Conservation (phyloP, 1,140 invertebrate species). For the Aphaenogaster rudis region DNA sequence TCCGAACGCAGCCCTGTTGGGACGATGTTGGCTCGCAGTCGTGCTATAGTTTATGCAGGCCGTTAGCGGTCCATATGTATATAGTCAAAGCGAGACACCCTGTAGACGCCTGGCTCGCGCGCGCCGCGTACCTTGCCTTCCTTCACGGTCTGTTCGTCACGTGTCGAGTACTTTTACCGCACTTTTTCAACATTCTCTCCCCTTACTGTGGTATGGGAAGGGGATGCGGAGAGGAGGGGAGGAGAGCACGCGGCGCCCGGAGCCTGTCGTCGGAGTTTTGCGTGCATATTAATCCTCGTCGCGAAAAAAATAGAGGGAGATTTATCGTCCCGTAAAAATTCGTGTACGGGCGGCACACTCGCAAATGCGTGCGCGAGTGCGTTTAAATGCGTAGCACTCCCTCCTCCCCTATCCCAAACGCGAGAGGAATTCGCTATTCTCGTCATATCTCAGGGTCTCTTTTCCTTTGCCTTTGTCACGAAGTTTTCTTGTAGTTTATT, state of each 20-base stretch:
- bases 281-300: conserved; percentile 62
- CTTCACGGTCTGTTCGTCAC: conserved; percentile 81
- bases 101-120: conserved; percentile 64
- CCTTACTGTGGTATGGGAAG: conserved; percentile 47
- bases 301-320: conserved; percentile 59
- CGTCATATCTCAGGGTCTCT: neutral
- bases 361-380: neutral
- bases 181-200: conserved; percentile 75
- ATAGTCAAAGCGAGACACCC: conserved; percentile 63
- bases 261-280: conserved; percentile 32
- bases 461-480: neutral
- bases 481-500: neutral
- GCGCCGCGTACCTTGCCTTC: conserved; percentile 75
- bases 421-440: neutral
- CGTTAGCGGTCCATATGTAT: too few relatives aligned
- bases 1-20: too few relatives aligned
- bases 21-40: too few relatives aligned
- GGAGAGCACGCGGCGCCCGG: conserved; percentile 28
- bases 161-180: conserved; percentile 80
- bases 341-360: neutral
- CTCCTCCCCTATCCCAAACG: neutral
- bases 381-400: neutral
- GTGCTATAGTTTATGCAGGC: too few relatives aligned
- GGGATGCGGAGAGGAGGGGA: neutral
- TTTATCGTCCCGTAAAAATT: conserved; percentile 63